Conservation (phyloP, 1,140 invertebrate species). For the Heliconius melpomene region DNA sequence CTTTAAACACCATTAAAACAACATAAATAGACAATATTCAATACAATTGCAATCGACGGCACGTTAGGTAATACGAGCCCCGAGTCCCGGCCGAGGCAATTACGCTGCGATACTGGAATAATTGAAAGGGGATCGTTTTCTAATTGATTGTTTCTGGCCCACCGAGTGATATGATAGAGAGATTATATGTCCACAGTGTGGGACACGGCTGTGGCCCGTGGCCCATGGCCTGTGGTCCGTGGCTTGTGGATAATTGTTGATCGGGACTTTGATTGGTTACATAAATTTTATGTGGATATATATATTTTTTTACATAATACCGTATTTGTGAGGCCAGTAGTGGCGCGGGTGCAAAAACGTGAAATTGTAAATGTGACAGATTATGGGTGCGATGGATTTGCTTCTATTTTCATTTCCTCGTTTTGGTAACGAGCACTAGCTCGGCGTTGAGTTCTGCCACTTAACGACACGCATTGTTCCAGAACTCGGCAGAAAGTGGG, state of each 20-base stretch:
- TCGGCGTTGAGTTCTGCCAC: no score
- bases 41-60: constrained; percentile 49
- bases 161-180: constrained; percentile 70
- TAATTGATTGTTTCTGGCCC: constrained; percentile 76
- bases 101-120: constrained; percentile 65
- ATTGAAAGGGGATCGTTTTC: constrained; percentile 73
- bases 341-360: no score
- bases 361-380: no score
- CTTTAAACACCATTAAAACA: neutral
- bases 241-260: constrained; percentile 26
- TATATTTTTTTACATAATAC: neutral
- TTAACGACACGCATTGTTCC: no score
- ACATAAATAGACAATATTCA: neutral
- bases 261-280: neutral
- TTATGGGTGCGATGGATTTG: no score
- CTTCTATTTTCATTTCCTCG: no score
- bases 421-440: no score
- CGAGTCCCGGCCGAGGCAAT: constrained; percentile 57
- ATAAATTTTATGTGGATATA: neutral
- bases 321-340: no score
- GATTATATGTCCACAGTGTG: constrained; percentile 55
- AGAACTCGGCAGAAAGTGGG: no score
- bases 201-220: constrained; percentile 18
- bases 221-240: no score
- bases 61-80: constrained; percentile 51